Conservation (phyloP, 2,888 invertebrate genomes). For the Sarcophaga variegata region DNA sequence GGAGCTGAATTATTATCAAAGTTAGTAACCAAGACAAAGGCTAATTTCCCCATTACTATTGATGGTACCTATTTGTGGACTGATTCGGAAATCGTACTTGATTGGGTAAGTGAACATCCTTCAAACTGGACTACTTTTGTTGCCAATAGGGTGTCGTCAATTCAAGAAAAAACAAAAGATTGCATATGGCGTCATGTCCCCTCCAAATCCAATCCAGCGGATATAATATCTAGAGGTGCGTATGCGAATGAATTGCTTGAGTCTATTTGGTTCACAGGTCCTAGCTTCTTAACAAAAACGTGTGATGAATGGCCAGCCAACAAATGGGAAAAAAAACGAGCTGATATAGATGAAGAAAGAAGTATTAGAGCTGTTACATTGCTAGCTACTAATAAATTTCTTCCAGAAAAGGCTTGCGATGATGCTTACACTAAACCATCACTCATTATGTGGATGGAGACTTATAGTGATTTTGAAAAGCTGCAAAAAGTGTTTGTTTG, state of each 20-base stretch:
- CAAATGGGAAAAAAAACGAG: background rate
- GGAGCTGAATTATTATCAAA: slow-evolving; percentile 38
- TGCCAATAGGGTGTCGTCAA: slow-evolving; percentile 56
- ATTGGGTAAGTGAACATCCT: slow-evolving; percentile 65
- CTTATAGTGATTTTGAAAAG: background rate
- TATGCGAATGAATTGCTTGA: slow-evolving; percentile 6
- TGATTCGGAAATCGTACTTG: slow-evolving; percentile 64
- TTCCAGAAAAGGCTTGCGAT: no score
- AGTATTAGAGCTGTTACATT: background rate
- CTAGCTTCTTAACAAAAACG: slow-evolving; percentile 21
- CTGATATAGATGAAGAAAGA: slow-evolving; percentile 15
- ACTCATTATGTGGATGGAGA: background rate
- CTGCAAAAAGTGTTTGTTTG: background rate
- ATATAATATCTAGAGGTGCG: slow-evolving; percentile 43
- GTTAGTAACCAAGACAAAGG: slow-evolving; percentile 42
- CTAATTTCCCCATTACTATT: slow-evolving; percentile 30
- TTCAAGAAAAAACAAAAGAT: slow-evolving; percentile 44
- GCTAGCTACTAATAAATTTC: background rate
- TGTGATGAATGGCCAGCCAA: slow-evolving; percentile 43
- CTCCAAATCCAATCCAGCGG: slow-evolving; percentile 36
- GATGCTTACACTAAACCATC: background rate
- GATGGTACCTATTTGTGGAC: slow-evolving; percentile 56
- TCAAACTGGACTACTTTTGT: slow-evolving; percentile 64
- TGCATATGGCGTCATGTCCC: slow-evolving; percentile 53
- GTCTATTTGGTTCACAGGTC: slow-evolving; percentile 42